Evolutionary conservation across 2,113 vertebrate genomes (phyloP), one percentile per base, ranked within the genome.

Genomic region (Phrynosoma blainvillii): DNA sequence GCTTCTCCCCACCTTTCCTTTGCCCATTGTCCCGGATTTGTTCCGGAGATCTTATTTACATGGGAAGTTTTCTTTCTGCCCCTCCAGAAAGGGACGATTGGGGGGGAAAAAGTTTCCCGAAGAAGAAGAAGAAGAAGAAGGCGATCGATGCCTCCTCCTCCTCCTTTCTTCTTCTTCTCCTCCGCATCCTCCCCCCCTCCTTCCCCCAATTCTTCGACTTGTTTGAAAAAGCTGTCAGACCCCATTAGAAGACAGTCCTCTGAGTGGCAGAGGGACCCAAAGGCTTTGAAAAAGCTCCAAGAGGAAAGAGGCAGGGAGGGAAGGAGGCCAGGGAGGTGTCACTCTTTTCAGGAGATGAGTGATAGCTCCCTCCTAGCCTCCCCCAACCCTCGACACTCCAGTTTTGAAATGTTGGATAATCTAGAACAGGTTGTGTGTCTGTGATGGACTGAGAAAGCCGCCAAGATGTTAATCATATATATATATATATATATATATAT

Each of bases 211-310:
- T 20, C 40, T 14, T 70, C 2, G 59, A 70, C 16, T 54, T 82
- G 79, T 56, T 89, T 89, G 88, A 85, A 65, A 77, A 77, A 54
- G 71, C 88, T 86, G 88, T 85, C 88, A 89, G 82, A 85, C 42
- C 18, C 70, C 59, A 81, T 89, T 89, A 85, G 54, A 42, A 66
- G 52, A 65, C 40, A 27, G 21, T 13, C n/a, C 30, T 54, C 30
- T 30, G 83, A 84, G 77, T 66, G 65, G 68, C 88, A 62, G 84
- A 74, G 59, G 59, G 59, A n/a, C 84, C n/a, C 40, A 56, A 75
- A 59, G 1, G 88, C 84, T 89, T 82, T 56, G 71, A 77, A 82
- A 80, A 80, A 56, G n/a, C 40, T 77, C n/a, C 76, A 70, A 32
- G 70, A 36, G n/a, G 59, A 62, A 73, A 47, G 73, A 0, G 88